A percentile compares a stretch with the other conserved stretches of the same genome.
These are phyloP conservation scores for Pantelozetes paolii DNA, from an alignment of 2,888 invertebrate species.

Conservation along the genomic window DNA sequence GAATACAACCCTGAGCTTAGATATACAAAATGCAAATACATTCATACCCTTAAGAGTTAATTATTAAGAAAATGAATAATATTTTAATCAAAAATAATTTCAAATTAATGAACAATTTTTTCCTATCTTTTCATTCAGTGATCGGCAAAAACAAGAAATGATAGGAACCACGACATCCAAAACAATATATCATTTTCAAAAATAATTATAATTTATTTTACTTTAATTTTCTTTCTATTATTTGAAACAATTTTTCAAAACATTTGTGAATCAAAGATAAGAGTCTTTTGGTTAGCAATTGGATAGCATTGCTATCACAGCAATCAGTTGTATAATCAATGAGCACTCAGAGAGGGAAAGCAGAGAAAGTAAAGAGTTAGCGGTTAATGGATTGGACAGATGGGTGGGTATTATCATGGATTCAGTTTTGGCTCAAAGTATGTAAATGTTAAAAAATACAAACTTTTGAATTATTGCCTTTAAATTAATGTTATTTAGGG, in stretches of 20 bases:
- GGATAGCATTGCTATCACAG: not conserved
- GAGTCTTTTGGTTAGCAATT: not conserved
- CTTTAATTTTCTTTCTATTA: not conserved
- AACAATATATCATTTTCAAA: conserved; percentile 11
- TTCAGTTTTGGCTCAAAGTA: not conserved
- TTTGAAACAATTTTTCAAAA: not conserved
- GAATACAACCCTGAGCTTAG: too few relatives aligned
- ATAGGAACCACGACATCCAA: not conserved
- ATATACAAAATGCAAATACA: too few relatives aligned
- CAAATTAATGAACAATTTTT: not conserved
- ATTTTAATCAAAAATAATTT: conserved; percentile 7
- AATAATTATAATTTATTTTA: not conserved
- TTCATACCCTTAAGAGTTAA: too few relatives aligned
- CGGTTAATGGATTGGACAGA: conserved; percentile 24
- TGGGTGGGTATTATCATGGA: conserved; percentile 23
- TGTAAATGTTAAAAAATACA: not conserved
- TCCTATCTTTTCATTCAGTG: not conserved
- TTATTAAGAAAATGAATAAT: not conserved
- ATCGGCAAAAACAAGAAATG: not conserved
- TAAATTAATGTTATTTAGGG: not conserved
- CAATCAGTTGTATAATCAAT: not conserved
- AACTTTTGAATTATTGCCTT: conserved; percentile 2
- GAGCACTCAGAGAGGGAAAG: not conserved
- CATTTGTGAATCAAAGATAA: not conserved
- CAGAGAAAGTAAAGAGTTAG: conserved; percentile 21